Evolutionary conservation across 2,888 invertebrate species (phyloP).

Genomic region (Temnothorax ravouxi): DNA sequence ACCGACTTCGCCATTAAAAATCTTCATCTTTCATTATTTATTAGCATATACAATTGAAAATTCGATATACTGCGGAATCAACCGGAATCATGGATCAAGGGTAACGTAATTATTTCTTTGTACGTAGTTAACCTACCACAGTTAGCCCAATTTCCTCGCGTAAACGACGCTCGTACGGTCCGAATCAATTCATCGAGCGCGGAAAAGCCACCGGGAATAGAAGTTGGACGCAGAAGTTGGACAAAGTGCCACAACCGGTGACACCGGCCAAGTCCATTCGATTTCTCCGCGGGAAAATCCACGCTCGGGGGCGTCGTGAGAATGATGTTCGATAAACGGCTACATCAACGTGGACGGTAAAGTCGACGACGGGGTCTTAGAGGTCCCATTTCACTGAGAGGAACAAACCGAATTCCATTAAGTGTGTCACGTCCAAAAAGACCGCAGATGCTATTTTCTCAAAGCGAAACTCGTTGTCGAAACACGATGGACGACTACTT

Average conservation of each 20-base stretch:
- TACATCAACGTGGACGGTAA: slow-evolving; percentile 45
- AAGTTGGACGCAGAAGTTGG: slow-evolving; percentile 16
- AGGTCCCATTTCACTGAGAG: slow-evolving; percentile 60
- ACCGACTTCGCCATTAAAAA: neutral
- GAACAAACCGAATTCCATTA: slow-evolving; percentile 70
- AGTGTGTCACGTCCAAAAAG: slow-evolving; percentile 68
- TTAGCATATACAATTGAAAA: neutral
- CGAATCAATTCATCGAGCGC: slow-evolving; percentile 45
- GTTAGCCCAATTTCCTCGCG: slow-evolving; percentile 25
- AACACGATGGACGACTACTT: slow-evolving; percentile 48
- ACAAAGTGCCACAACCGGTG: slow-evolving; percentile 40
- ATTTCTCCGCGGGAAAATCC: slow-evolving; percentile 59
- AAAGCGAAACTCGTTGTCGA: slow-evolving; percentile 31
- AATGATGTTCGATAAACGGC: slow-evolving; percentile 66
- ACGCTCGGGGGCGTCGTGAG: slow-evolving; percentile 44
- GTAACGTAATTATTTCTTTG: slow-evolving; percentile 17
- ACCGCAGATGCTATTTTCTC: slow-evolving; percentile 65
- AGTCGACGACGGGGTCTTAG: slow-evolving; percentile 30
- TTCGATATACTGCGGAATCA: slow-evolving; percentile 1
- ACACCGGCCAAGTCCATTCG: slow-evolving; percentile 16
- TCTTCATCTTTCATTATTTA: neutral
- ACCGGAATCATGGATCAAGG: neutral
- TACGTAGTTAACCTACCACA: neutral
- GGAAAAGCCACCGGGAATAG: slow-evolving; percentile 28
- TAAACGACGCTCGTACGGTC: slow-evolving; percentile 6